These are phyloP conservation scores for Malurus cyaneus DNA, from an alignment of 2,113 vertebrate genomes.

Conservation along the genomic window DNA sequence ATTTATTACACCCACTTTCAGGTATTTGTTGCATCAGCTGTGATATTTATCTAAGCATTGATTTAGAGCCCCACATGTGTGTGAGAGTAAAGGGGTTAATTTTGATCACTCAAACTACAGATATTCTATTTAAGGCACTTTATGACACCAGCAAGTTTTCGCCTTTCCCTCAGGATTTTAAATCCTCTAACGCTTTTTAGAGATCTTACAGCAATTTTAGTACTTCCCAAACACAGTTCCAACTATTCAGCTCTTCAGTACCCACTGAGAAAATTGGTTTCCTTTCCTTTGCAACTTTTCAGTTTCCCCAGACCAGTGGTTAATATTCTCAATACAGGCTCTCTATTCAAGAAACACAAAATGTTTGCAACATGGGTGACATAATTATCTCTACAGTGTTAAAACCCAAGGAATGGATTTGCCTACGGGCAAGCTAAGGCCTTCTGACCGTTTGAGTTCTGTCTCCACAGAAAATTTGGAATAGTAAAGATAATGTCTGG, in stretches of 20 bases:
- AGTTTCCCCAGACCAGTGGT: background rate
- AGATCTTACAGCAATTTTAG: background rate
- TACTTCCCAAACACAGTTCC: background rate
- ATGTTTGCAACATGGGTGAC: background rate
- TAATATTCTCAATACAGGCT: background rate
- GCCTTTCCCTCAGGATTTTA: background rate
- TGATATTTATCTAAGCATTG: background rate
- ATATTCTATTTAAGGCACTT: background rate
- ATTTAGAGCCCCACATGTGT: background rate
- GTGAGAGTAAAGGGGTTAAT: background rate
- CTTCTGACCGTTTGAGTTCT: background rate
- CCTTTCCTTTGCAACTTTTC: background rate
- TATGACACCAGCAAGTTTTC: background rate
- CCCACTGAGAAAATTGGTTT: background rate
- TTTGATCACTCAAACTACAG: background rate
- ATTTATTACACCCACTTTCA: constrained; percentile 20
- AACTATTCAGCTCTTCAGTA: background rate
- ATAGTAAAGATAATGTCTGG: background rate
- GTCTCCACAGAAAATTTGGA: background rate
- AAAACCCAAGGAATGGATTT: background rate
- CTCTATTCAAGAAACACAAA: background rate
- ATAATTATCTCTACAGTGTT: background rate
- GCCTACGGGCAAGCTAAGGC: background rate
- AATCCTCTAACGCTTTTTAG: background rate
- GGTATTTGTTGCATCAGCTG: constrained; percentile 40